These are phyloP conservation scores for Phrynosoma platyrhinos DNA, from an alignment of 2,113 vertebrate genomes.

Conservation along the genomic window DNA sequence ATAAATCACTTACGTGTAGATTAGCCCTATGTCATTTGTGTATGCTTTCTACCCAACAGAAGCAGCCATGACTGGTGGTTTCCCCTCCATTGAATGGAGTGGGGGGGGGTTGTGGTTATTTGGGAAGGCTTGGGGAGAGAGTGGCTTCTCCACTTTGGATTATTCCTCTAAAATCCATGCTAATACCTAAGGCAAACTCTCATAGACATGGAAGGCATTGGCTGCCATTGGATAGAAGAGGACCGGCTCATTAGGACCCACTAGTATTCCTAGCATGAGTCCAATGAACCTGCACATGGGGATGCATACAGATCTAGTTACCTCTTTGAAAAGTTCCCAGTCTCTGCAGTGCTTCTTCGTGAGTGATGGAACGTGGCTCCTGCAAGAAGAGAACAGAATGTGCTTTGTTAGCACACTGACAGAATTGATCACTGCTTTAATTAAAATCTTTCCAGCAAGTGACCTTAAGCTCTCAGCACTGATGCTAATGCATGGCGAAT, in stretches of 20 bases:
- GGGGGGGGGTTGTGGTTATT: no score
- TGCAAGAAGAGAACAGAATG: constrained; percentile 69
- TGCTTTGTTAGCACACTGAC: constrained; percentile 62
- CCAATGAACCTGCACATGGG: no score
- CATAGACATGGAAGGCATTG: neutral
- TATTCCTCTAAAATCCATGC: no score
- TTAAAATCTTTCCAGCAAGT: constrained; percentile 70
- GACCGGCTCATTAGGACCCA: no score
- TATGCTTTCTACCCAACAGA: no score
- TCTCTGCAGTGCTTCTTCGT: neutral
- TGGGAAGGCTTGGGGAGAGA: no score
- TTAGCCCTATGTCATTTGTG: no score
- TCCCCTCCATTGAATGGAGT: no score
- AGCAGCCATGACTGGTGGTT: no score
- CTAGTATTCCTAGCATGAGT: neutral
- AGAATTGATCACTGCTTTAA: constrained; percentile 74
- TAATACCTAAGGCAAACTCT: no score
- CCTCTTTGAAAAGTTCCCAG: constrained; percentile 37
- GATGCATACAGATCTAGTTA: neutral
- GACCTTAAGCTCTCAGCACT: constrained; percentile 56
- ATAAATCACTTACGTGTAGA: no score
- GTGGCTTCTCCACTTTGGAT: no score
- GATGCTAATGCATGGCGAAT: constrained; percentile 60
- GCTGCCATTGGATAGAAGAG: neutral
- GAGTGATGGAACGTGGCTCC: constrained; percentile 40